phyloP scores from a whole-genome alignment of 2,888 invertebrate genomes.

The Hyppa rectilinea region DNA sequence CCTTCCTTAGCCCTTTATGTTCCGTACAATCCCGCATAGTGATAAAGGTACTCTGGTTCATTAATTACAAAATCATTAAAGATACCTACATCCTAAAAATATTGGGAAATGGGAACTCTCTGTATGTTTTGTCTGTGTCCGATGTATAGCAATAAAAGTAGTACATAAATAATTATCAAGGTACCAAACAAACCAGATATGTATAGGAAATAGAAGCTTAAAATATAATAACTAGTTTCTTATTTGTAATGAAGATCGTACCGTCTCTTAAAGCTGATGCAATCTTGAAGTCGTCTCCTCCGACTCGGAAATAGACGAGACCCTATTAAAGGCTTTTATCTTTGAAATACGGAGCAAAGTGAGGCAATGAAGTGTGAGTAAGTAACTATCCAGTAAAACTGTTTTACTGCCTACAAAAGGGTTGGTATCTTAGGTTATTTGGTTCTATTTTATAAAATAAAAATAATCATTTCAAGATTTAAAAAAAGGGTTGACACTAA shows the following conservation, averaged over 20 bases:
- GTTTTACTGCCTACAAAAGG: conserved; percentile 19
- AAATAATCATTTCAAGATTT: too few relatives aligned
- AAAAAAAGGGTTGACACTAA: background rate
- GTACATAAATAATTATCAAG: too few relatives aligned
- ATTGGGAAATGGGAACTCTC: too few relatives aligned
- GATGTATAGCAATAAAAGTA: too few relatives aligned
- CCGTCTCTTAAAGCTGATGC: conserved; percentile 4
- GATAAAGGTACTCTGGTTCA: too few relatives aligned
- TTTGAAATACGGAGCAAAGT: conserved; percentile 38
- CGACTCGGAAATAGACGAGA: conserved; percentile 42
- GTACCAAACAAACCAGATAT: too few relatives aligned
- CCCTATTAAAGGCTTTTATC: conserved; percentile 47
- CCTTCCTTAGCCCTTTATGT: too few relatives aligned
- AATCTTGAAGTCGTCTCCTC: conserved; percentile 39
- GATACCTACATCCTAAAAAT: too few relatives aligned
- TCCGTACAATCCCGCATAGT: too few relatives aligned
- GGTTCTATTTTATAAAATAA: background rate
- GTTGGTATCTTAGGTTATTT: background rate
- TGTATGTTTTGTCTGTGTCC: too few relatives aligned
- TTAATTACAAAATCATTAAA: too few relatives aligned
- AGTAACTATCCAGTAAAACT: conserved; percentile 24
- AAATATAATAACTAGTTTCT: background rate
- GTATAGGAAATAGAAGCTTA: too few relatives aligned
- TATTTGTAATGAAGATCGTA: background rate
- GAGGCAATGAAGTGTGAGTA: conserved; percentile 30